Percentiles rank a stretch among this genome's conserved stretches.
Conservation (phyloP, 2,113 vertebrate species). For the Lampris incognitus region DNA sequence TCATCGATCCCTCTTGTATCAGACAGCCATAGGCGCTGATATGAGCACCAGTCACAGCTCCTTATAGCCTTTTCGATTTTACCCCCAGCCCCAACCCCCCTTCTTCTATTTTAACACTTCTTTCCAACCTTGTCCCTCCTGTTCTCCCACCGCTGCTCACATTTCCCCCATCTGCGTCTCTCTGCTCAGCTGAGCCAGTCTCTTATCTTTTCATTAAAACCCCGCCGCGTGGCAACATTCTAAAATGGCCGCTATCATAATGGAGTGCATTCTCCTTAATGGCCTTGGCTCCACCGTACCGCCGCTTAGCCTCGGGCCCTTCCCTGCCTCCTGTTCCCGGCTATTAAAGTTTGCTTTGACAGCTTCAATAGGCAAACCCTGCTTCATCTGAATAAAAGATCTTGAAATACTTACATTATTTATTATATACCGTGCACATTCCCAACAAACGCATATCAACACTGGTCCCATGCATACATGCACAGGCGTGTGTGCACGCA, state of each 20-base stretch:
- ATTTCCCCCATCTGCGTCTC: constrained; percentile 31
- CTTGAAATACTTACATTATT: constrained; percentile 76
- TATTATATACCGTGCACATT: constrained; percentile 53
- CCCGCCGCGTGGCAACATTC: constrained; percentile 71
- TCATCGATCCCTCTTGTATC: constrained; percentile 58
- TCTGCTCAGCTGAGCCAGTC: constrained; percentile 55
- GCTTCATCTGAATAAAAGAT: constrained; percentile 72
- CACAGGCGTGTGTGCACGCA: neutral
- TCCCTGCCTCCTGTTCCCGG: constrained; percentile 65
- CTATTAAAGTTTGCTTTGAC: constrained; percentile 76
- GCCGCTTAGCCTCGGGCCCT: constrained; percentile 59
- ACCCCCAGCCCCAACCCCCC: constrained; percentile 25
- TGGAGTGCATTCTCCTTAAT: constrained; percentile 77
- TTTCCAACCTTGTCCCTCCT: constrained; percentile 18
- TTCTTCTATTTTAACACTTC: constrained; percentile 32
- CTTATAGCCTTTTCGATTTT: constrained; percentile 40
- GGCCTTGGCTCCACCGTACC: constrained; percentile 63
- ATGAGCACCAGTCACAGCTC: constrained; percentile 52
- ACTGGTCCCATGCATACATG: constrained; percentile 1
- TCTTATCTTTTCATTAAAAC: constrained; percentile 84
- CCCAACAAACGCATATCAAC: constrained; percentile 26
- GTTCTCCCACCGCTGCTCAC: constrained; percentile 34
- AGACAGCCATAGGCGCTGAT: constrained; percentile 41
- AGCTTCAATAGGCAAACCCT: constrained; percentile 59
- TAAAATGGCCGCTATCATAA: constrained; percentile 77